phyloP scores from a whole-genome alignment of 2,888 invertebrate genomes.

The Trichopria drosophilae region DNA sequence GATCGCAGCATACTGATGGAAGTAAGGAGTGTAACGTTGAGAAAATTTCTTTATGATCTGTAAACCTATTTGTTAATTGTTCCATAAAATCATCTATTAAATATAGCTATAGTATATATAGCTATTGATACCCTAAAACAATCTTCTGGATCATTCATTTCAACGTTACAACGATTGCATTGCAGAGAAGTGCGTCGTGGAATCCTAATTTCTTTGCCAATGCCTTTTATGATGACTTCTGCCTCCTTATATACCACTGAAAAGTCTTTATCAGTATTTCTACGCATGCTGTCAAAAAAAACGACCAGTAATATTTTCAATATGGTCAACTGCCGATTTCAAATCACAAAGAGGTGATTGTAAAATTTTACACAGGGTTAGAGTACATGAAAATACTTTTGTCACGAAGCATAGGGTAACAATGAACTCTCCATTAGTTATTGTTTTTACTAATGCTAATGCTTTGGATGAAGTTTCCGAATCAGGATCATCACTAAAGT shows the following conservation, averaged over 20 bases:
- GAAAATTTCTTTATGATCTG: no score
- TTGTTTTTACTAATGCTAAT: background rate
- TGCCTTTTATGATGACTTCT: no score
- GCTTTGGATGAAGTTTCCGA: constrained; percentile 4
- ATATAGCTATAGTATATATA: no score
- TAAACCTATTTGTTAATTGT: no score
- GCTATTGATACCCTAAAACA: no score
- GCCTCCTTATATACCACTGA: background rate
- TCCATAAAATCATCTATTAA: no score
- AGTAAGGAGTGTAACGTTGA: no score
- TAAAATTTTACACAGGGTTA: background rate
- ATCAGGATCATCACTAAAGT: background rate
- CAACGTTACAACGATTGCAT: no score
- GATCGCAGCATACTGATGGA: no score
- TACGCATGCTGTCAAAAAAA: background rate
- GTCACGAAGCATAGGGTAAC: background rate
- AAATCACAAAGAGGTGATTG: background rate
- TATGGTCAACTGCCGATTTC: background rate
- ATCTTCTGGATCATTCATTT: no score
- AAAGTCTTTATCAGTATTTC: background rate
- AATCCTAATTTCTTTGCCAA: no score
- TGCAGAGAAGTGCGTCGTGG: no score
- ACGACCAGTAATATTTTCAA: background rate
- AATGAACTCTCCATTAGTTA: background rate
- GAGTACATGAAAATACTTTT: background rate